These are phyloP conservation scores for Albula goreensis DNA, from an alignment of 2,113 vertebrate genomes.

Conservation along the genomic window DNA sequence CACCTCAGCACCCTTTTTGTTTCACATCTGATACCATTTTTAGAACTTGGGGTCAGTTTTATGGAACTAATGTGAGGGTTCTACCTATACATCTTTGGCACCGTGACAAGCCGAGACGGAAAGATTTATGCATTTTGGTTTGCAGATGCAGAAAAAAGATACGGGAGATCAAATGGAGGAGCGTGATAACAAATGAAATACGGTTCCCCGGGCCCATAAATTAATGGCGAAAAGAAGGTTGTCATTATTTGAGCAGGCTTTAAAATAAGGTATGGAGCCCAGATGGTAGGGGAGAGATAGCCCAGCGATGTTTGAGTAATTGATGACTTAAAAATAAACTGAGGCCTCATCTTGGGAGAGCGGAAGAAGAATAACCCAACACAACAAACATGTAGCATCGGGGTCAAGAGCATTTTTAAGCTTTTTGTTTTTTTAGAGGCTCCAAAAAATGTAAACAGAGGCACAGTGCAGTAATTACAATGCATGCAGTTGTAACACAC, in stretches of 20 bases:
- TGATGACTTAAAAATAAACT: conserved; percentile 92
- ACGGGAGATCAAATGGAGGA: conserved; percentile 87
- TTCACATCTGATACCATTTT: conserved; percentile 83
- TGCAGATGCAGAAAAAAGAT: conserved; percentile 87
- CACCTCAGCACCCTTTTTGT: conserved; percentile 75
- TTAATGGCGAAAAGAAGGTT: conserved; percentile 90
- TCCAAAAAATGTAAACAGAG: conserved; percentile 35
- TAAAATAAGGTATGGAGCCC: conserved; percentile 88
- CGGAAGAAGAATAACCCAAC: conserved; percentile 68
- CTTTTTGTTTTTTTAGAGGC: conserved; percentile 33
- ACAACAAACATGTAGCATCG: conserved; percentile 63
- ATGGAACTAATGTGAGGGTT: conserved; percentile 79
- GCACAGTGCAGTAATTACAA: neutral
- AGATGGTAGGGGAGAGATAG: conserved; percentile 88
- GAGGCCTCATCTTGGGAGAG: conserved; percentile 76
- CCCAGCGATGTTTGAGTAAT: conserved; percentile 85
- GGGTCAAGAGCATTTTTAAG: conserved; percentile 54
- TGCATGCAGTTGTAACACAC: neutral
- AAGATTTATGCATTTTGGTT: conserved; percentile 88
- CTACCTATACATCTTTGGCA: conserved; percentile 80
- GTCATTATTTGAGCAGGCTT: conserved; percentile 88
- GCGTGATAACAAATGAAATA: conserved; percentile 91
- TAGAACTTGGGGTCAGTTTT: conserved; percentile 85
- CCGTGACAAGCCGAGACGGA: conserved; percentile 76
- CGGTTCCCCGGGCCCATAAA: conserved; percentile 81